Evolutionary conservation across 2,113 vertebrate genomes (phyloP).

Genomic region (Perca schrenkii): DNA sequence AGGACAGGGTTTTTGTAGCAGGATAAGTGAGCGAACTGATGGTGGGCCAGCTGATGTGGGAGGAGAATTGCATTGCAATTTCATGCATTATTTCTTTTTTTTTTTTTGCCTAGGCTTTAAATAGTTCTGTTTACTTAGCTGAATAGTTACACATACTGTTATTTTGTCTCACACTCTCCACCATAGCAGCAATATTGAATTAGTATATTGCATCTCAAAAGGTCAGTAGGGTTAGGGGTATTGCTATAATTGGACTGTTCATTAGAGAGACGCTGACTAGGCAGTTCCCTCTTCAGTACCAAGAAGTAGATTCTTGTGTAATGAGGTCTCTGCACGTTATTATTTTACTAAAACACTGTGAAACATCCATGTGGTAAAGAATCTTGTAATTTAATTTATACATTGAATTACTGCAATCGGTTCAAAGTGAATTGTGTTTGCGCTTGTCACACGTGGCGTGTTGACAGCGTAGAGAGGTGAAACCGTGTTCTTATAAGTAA

Average conservation of each 20-base stretch:
- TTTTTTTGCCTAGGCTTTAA: slow-evolving; percentile 4
- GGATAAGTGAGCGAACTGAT: neutral
- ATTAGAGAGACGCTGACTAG: slow-evolving; percentile 34
- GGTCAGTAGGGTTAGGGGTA: slow-evolving; percentile 3
- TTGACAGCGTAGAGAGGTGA: neutral
- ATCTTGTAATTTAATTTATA: slow-evolving; percentile 21
- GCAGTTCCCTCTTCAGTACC: slow-evolving; percentile 1
- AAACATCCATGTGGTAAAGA: neutral
- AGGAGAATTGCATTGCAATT: slow-evolving; percentile 20
- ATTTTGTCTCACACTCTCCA: neutral
- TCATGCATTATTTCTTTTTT: slow-evolving; percentile 4
- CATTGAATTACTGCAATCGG: neutral
- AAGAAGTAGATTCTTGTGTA: slow-evolving; percentile 37
- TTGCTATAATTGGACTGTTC: slow-evolving; percentile 55
- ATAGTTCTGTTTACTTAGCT: slow-evolving; percentile 24
- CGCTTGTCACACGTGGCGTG: neutral
- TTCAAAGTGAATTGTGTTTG: neutral
- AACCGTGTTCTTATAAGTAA: neutral
- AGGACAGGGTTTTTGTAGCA: neutral
- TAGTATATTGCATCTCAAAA: slow-evolving; percentile 36
- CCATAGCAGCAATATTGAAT: slow-evolving; percentile 7
- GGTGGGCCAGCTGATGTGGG: neutral
- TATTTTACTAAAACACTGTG: slow-evolving; percentile 6
- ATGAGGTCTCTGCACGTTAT: slow-evolving; percentile 32
- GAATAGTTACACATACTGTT: neutral